Conservation (phyloP, 2,797 vertebrate species). For the Buphagus erythrorhynchus region DNA sequence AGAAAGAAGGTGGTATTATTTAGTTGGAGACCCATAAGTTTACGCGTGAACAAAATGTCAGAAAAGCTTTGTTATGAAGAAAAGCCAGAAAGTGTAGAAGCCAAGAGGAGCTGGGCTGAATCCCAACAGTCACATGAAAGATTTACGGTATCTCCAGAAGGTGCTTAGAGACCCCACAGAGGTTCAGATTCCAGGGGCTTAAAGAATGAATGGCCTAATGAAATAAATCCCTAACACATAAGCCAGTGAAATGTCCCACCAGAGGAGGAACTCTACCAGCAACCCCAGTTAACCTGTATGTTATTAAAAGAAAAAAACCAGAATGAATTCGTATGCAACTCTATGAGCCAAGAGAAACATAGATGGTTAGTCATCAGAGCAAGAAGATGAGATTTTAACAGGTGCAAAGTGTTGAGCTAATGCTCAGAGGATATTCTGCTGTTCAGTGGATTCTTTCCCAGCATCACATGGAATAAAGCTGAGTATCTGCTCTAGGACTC, state of each 20-base stretch:
- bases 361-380: background rate
- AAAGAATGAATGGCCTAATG: background rate
- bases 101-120: conserved; percentile 13
- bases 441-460: background rate
- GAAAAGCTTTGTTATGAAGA: background rate
- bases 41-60: background rate
- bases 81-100: background rate
- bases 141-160: conserved; percentile 27
- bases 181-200: conserved; percentile 15
- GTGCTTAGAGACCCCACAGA: conserved; percentile 17
- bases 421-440: background rate
- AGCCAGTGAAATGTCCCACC: background rate
- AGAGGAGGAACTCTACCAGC: background rate
- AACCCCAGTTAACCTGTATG: background rate
- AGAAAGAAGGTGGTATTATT: background rate
- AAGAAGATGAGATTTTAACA: conserved; percentile 27
- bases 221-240: background rate
- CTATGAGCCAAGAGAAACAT: conserved; percentile 4
- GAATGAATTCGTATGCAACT: background rate
- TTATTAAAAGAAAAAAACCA: background rate
- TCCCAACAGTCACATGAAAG: background rate
- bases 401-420: conserved; percentile 2
- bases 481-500: background rate
- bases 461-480: background rate
- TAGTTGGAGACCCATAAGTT: background rate